Percentiles rank a stretch among this genome's conserved stretches.
These are phyloP conservation scores for Colius striatus DNA, from an alignment of 2,113 vertebrate genomes.

Conservation along the genomic window DNA sequence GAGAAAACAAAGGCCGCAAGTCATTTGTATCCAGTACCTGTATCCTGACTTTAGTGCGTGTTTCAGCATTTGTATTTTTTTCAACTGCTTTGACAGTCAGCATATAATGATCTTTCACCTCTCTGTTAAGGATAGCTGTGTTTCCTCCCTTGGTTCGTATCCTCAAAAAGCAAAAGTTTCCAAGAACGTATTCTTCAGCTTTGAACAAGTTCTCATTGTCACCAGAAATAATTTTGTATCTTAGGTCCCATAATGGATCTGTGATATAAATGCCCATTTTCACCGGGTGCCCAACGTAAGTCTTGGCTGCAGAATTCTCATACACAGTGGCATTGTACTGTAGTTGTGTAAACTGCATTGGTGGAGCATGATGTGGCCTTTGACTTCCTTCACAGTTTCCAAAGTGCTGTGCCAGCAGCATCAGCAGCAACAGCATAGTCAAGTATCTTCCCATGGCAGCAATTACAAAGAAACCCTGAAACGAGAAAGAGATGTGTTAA, in stretches of 20 bases:
- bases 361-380: conserved; percentile 67
- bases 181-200: conserved; percentile 93
- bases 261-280: conserved; percentile 94
- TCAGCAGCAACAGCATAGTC: conserved; percentile 79
- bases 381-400: conserved; percentile 82
- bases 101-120: conserved; percentile 93
- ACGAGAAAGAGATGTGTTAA: conserved; percentile 1
- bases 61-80: conserved; percentile 85
- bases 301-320: conserved; percentile 98
- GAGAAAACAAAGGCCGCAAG: conserved; percentile 94
- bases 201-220: conserved; percentile 98
- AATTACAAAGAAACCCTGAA: conserved; percentile 81
- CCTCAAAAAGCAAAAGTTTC: conserved; percentile 96
- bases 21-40: conserved; percentile 98
- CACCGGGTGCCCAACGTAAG: conserved; percentile 89
- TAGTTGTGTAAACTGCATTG: conserved; percentile 87
- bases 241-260: conserved; percentile 88
- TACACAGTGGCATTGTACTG: conserved; percentile 94
- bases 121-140: conserved; percentile 94
- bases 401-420: conserved; percentile 84
- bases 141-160: conserved; percentile 99
- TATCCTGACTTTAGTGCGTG: conserved; percentile 85
- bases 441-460: conserved; percentile 87
- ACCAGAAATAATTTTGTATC: conserved; percentile 96
- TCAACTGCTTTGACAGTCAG: conserved; percentile 92